Evolutionary conservation across 2,797 vertebrate species (phyloP).

Genomic region (Bryconaethiops microstoma): DNA sequence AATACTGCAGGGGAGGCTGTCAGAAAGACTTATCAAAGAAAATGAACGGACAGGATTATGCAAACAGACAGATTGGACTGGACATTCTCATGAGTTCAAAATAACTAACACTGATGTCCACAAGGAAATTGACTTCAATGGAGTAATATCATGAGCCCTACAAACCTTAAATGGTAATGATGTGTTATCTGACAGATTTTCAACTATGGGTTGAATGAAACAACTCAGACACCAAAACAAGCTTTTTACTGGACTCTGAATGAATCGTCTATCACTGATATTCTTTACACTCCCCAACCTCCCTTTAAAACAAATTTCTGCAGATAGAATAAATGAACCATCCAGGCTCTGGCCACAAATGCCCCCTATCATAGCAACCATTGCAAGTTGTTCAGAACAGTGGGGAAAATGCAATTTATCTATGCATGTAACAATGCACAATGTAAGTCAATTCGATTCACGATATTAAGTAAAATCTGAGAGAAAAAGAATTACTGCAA

Average conservation of each 20-base stretch:
- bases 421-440: too few species aligned
- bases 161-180: neutral
- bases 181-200: neutral
- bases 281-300: neutral
- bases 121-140: neutral
- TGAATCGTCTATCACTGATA: neutral
- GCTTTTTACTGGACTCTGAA: neutral
- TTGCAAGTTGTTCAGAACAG: neutral
- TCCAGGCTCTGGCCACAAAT: neutral
- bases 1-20: neutral
- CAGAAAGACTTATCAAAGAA: neutral
- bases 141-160: neutral
- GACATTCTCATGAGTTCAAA: neutral
- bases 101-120: constrained; percentile 6
- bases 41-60: neutral
- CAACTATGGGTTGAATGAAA: neutral
- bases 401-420: too few species aligned
- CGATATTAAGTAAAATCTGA: too few species aligned
- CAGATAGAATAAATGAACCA: neutral
- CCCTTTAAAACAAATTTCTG: neutral
- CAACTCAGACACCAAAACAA: neutral
- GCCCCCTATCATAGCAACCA: neutral
- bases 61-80: neutral
- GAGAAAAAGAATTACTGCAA: too few species aligned
- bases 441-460: too few species aligned